Conservation (phyloP, 1,140 invertebrate species). For the Metopolophium dirhodum region DNA sequence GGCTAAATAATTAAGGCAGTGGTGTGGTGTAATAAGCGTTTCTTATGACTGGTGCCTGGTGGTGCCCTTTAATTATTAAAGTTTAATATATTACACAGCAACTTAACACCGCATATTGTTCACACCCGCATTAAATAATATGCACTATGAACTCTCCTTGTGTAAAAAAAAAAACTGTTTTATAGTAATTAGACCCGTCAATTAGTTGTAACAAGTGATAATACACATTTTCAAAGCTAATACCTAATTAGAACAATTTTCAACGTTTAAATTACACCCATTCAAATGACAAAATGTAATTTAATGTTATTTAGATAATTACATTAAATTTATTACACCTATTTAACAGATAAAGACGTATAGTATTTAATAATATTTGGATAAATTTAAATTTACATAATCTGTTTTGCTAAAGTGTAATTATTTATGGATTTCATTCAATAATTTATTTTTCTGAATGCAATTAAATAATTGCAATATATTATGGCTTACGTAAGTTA, state of each 20-base stretch:
- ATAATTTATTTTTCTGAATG: background rate
- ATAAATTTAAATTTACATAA: background rate
- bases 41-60: too few relatives aligned
- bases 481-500: background rate
- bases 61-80: background rate
- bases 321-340: background rate
- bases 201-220: background rate
- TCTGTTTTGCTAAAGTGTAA: background rate
- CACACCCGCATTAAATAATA: background rate
- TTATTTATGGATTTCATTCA: background rate
- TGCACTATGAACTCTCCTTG: background rate
- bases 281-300: background rate
- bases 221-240: background rate
- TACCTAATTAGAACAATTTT: background rate
- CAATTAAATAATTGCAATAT: background rate
- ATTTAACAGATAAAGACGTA: background rate
- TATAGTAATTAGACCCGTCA: background rate
- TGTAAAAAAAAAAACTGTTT: background rate
- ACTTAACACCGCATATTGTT: background rate
- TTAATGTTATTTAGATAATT: background rate
- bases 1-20: background rate
- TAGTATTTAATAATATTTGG: background rate
- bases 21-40: background rate
- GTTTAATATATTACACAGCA: background rate
- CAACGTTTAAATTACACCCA: background rate